Evolutionary conservation across 1,140 invertebrate genomes (phyloP).

Genomic region (Vollenhovia emeryi): DNA sequence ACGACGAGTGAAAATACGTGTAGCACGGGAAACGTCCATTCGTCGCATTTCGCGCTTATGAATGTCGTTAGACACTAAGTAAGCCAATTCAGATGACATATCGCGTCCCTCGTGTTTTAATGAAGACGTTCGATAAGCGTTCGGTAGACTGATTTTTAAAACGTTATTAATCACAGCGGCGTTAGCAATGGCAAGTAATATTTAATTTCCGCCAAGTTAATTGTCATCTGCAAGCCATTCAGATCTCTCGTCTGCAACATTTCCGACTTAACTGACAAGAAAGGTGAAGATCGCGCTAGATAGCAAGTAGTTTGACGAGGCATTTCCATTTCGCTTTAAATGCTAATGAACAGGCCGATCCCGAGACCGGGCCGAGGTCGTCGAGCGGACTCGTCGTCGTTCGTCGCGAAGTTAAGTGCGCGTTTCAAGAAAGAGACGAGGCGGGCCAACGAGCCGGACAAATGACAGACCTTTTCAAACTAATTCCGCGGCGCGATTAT

Average conservation of each 20-base stretch:
- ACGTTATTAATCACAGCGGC: background rate
- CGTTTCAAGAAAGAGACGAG: slow-evolving; percentile 15
- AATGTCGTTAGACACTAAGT: background rate
- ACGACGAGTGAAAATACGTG: slow-evolving; percentile 51
- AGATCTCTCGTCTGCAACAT: slow-evolving; percentile 1
- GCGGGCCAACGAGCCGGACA: slow-evolving; percentile 11
- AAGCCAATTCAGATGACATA: background rate
- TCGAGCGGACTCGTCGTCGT: background rate
- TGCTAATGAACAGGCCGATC: slow-evolving; percentile 73
- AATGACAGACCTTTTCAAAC: slow-evolving; percentile 49
- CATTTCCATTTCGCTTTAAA: slow-evolving; percentile 76
- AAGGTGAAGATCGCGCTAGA: slow-evolving; percentile 14
- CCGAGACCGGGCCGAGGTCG: background rate
- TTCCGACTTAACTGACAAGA: background rate
- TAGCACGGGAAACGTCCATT: background rate
- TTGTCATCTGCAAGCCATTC: background rate
- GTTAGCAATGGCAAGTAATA: background rate
- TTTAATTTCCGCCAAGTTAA: background rate
- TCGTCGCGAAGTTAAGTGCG: background rate
- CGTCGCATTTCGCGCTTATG: background rate
- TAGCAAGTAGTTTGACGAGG: slow-evolving; percentile 29
- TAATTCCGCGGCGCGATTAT: slow-evolving; percentile 58
- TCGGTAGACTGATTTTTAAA: background rate
- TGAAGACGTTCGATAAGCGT: background rate
- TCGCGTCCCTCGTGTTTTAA: background rate